Base-by-base conservation (phyloP, 2,888 invertebrate species). In the Plutella xylostella region DNA sequence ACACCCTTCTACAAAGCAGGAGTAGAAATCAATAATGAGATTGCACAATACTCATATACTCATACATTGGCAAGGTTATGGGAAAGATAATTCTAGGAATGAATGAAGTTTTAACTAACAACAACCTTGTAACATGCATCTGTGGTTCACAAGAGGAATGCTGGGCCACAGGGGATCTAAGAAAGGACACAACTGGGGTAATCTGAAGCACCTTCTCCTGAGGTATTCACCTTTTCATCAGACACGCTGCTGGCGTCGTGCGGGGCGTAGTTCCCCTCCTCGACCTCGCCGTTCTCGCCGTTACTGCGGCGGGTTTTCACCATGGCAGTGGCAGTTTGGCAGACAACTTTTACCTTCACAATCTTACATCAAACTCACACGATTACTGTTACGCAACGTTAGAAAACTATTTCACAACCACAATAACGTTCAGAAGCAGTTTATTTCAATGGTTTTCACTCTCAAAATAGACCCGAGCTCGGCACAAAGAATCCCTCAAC, bases 291-390 rank as follows among this genome's bases (percentile, higher is more conserved):
- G 58, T 80, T 79, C 67, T 82, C 83, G 65, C 82, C 82, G 60
- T 82, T 80, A 72, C 85, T 85, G 64, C 85, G 83, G 60, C 85
- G 80, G 67, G 84, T 85, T 82, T 83, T 85, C 76, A 85, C 85
- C 85, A 85, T 85, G 65, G 72, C 72, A 66, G 67, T 63, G 22
- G 6, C 18, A 9, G 19, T 9, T n/a, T n/a, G n/a, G n/a, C n/a
- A 42, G 18, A 48, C 43, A 50, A 50, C 52, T 48, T 55, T 49
- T 53, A 57, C 63, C 64, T 61, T 60, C 68, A 65, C 69, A 67
- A 66, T 62, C 63, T 65, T 64, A 70, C 72, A 68, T 67, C 60
- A 47, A 43, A 40, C 43, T 15, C 30, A 11, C 18, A 15, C 25
- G 30, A 43, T 33, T n/a, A 31, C 37, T 37, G 25, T 31, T 18